Percentiles rank a stretch among this genome's conserved stretches.
Conservation (phyloP, 2,113 vertebrate genomes). For the Camelus bactrianus region DNA sequence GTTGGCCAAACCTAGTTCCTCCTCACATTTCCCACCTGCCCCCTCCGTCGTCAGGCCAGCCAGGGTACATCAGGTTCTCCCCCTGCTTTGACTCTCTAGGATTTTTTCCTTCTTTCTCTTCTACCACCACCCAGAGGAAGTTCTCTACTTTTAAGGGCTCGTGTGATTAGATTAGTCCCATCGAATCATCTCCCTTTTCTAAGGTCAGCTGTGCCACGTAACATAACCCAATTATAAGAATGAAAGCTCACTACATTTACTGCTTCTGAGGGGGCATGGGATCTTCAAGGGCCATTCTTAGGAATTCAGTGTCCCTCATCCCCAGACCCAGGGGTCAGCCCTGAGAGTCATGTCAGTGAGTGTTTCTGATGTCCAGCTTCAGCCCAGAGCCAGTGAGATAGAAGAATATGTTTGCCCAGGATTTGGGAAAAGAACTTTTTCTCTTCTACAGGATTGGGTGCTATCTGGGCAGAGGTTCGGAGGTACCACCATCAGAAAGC, state of each 20-base stretch:
- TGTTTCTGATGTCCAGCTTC: neutral
- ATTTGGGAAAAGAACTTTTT: neutral
- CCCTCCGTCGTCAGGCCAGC: neutral
- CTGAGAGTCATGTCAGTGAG: neutral
- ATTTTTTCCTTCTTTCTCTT: neutral
- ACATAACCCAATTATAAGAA: neutral
- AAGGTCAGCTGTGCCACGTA: slow-evolving; percentile 7
- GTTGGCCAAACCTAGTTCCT: neutral
- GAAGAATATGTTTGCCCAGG: neutral
- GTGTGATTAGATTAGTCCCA: neutral
- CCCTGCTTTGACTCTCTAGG: neutral
- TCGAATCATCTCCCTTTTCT: neutral
- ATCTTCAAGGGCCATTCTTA: neutral
- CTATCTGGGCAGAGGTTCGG: neutral
- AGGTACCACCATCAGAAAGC: neutral
- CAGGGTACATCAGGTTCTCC: neutral
- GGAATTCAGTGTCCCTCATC: neutral
- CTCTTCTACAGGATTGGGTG: neutral
- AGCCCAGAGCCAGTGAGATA: neutral
- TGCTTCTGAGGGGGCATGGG: neutral
- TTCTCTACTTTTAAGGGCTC: neutral
- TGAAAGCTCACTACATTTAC: slow-evolving; percentile 4
- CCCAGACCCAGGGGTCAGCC: neutral
- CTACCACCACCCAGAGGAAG: neutral
- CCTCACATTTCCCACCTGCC: neutral